Conservation (phyloP, 2,113 vertebrate genomes). For the Apus apus region DNA sequence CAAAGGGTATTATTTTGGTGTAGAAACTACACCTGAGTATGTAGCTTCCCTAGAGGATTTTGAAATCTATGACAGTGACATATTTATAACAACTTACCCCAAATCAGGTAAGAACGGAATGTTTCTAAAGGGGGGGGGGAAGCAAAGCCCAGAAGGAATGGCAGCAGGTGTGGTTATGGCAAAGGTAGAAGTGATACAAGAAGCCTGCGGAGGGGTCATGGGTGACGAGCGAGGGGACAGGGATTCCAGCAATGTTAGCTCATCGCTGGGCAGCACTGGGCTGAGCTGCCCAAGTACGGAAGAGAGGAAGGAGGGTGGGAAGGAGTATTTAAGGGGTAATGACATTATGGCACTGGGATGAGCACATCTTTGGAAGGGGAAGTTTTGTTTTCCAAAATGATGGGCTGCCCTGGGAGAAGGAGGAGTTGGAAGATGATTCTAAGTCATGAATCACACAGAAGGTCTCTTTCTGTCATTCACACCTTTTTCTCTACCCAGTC, state of each 20-base stretch:
- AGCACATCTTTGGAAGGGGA: background rate
- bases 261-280: fast-evolving
- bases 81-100: conserved; percentile 71
- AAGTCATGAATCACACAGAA: background rate
- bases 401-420: background rate
- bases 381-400: background rate
- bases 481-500: background rate
- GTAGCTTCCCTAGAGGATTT: conserved; percentile 73
- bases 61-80: conserved; percentile 70
- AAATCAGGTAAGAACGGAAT: conserved; percentile 69
- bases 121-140: background rate
- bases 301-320: background rate
- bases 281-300: background rate
- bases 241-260: background rate
- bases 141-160: background rate
- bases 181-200: background rate
- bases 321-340: background rate
- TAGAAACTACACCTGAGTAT: conserved; percentile 19
- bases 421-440: background rate
- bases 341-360: background rate
- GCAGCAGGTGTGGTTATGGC: background rate
- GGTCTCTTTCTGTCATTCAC: background rate
- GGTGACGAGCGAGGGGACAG: background rate
- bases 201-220: background rate
- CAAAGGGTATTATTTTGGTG: conserved; percentile 63